Base-by-base conservation (phyloP, 2,888 invertebrate genomes). In the Hydraecia micacea region DNA sequence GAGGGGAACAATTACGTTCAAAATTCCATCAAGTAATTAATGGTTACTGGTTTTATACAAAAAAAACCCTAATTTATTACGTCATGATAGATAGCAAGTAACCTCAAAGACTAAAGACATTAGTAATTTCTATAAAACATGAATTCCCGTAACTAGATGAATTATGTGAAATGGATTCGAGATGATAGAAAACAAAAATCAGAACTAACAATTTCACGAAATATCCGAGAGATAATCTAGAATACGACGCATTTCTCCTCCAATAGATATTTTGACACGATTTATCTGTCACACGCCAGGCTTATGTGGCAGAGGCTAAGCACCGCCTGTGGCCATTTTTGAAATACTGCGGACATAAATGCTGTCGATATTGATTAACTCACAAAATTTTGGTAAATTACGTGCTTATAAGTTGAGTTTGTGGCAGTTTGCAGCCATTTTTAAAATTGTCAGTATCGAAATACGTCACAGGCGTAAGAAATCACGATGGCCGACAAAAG, bases 401-500 rank as follows among this genome's bases (percentile, higher is more conserved):
- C 89, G 90, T 84, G 81, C 85, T 85, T 89, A 86, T 83, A 92
- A 89, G 90, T 87, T 90, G 89, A 93, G 73, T 91, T 94, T 92
- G 91, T 92, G 91, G 92, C 91, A 93, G 91, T 93, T 93, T 93
- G 94, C 94, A 96, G 95, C 96, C 96, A 96, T 96, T 95, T 96
- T 96, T 95, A 93, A 95, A 95, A 94, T 95, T 95, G 95, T 95
- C 95, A 94, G 94, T 94, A 94, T 92, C 88, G 91, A 94, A 92
- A 96, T 96, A 97, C 96, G 97, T 97, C 97, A 97, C 96, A 97
- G 97, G 96, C 97, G 95, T 94, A 96, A 95, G 97, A 97, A 96
- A 97, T 97, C 97, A 96, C 97, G 97, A 97, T 96, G 97, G 96
- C 97, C 96, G 96, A 95, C 96, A 96, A 97, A 93, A 95, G 95